Evolutionary conservation across 2,888 invertebrate species (phyloP).

Genomic region (Mactromeris polynyma): DNA sequence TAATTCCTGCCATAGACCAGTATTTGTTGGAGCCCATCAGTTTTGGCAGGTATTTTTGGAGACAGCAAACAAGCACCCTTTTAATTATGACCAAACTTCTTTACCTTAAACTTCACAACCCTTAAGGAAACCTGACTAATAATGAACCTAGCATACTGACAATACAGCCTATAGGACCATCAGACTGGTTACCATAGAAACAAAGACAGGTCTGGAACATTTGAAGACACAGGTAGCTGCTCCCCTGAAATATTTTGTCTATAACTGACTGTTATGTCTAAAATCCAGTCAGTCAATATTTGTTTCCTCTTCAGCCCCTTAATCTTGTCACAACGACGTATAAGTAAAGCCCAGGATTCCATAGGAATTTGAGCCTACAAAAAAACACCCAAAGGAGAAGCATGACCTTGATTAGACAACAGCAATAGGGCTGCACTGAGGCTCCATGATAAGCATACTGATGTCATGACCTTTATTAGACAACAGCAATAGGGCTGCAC

Average conservation of each 20-base stretch:
- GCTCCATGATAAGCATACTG: no score
- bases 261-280: not conserved
- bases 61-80: no score
- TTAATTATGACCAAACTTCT: no score
- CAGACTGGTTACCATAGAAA: not conserved
- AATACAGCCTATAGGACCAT: not conserved
- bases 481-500: not conserved
- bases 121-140: no score
- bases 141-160: no score
- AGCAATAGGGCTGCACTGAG: not conserved
- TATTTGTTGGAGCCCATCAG: no score
- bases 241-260: not conserved
- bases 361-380: not conserved
- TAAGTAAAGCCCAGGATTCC: not conserved
- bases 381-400: not conserved
- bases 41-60: no score
- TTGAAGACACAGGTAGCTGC: not conserved
- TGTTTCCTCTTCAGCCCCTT: not conserved
- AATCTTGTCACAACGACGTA: not conserved
- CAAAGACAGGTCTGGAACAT: not conserved
- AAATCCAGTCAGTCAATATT: not conserved
- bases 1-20: no score
- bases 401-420: not conserved
- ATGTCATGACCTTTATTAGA: not conserved
- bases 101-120: no score